Evolutionary conservation across 2,888 invertebrate genomes (phyloP), one percentile per base, ranked within the genome.

Genomic region (Leptopilina drosophilae): DNA sequence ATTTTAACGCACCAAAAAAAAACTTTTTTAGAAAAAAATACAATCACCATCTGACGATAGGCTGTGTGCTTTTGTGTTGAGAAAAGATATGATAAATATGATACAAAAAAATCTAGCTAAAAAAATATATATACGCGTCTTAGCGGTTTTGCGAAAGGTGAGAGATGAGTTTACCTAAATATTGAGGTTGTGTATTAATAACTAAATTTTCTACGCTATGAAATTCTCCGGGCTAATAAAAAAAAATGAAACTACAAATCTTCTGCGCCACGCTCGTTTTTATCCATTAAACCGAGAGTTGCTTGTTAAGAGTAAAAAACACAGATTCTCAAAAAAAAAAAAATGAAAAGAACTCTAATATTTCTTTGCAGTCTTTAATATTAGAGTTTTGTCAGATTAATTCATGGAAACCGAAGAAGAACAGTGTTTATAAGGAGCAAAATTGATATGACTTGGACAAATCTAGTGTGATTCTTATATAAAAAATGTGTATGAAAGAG

Each of bases 81-180:
- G 87, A 88, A 88, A 86, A 88, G 84, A 84, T 89, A 85, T 87
- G 87, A 88, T 90, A 87, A 90, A 89, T 87, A 86, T 86, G 86
- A 87, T 88, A 88, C 87, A 87, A 89, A 87, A 20, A 33, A 88
- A 87, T 78, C 78, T 80, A 81, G 87, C 84, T 88, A 88, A 86
- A 87, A 88, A 85, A 20, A 49, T 11, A 73, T 82, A 79, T 82
- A 87, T 88, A 88, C 84, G 82, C 91, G 88, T 88, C 90, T 90
- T 90, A 89, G 88, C 87, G 88, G 85, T 88, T 87, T 86, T 86
- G 86, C 87, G 89, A 90, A 91, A 91, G 91, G 91, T 91, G 91
- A 91, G 91, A 89, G 90, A 88, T 89, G 90, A 90, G 90, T 90
- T 91, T 89, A 90, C 86, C 88, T 90, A 89, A 46, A 88, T 89